A percentile compares a stretch with the other conserved stretches of the same genome.
These are phyloP conservation scores for Arctocebus calabarensis DNA, from an alignment of 2,797 vertebrate genomes.

Conservation along the genomic window DNA sequence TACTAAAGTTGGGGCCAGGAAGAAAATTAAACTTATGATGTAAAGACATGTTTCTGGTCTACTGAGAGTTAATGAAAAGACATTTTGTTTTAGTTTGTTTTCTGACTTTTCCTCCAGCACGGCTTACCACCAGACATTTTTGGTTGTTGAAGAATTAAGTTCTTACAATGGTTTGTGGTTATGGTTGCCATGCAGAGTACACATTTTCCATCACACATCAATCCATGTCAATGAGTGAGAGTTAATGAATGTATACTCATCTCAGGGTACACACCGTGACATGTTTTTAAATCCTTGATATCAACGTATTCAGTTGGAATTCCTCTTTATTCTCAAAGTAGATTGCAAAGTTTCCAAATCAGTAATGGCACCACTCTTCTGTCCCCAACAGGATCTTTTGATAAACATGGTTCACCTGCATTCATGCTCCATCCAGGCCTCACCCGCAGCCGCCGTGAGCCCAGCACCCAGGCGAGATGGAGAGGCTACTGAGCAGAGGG, in stretches of 20 bases:
- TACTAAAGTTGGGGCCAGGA: not conserved
- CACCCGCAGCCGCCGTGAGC: rapidly evolving
- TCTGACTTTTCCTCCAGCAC: not conserved
- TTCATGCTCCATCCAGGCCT: rapidly evolving
- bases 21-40: not conserved
- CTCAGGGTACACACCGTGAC: not conserved
- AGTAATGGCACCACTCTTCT: rapidly evolving
- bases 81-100: not conserved
- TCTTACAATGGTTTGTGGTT: not conserved
- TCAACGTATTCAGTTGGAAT: not conserved
- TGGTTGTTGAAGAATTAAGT: not conserved
- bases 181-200: no score
- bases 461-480: rapidly evolving
- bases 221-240: not conserved
- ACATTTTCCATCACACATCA: rapidly evolving
- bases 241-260: not conserved
- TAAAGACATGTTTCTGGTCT: not conserved
- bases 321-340: not conserved
- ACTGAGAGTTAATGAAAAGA: not conserved
- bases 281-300: not conserved
- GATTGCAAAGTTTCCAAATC: not conserved
- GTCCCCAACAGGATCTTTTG: not conserved
- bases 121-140: not conserved
- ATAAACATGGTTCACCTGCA: rapidly evolving
- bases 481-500: no score